Base-by-base conservation (phyloP, 64 coral and sea anemone species). In the Stylophora pistillata region DNA sequence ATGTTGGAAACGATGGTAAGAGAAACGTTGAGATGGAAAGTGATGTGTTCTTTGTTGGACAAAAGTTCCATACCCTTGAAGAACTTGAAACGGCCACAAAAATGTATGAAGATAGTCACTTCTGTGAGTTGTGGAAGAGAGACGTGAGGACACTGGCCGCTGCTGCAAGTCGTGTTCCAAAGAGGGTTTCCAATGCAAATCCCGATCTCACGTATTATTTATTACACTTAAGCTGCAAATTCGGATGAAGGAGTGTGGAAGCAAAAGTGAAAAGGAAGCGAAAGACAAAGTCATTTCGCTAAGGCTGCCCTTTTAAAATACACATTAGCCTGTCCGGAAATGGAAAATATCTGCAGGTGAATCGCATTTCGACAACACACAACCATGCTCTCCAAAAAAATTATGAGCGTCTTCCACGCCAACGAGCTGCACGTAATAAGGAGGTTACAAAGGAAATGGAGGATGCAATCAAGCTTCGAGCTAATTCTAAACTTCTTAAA, bases 261-360 rank as follows among this genome's bases (percentile, higher is more conserved):
- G 20, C 58, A 47, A 70, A 56, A 73, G 55, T 72, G 29, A 30
- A 77, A 10, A 72, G 77, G 20, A 55, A 72, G 53, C 16, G 82
- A 56, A 85, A 92, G n/a, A 92, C 91, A 33, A 87, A 82, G 11
- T 78, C 91, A 30, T 93, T 93, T 63, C 26, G 63, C 29, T 74
- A 91, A 91, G 76, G 76, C 13, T 87, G 91, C n/a, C 85, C 84
- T 2, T 82, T 92, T 57, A 76, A 92, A 70, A 18, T 92, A 15
- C 78, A 87, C 64, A 17, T 92, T 6, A 27, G 23, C 9, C 55
- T 92, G 14, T 80, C 74, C 1, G 18, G 12, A 41, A 76, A 92
- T 81, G 63, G 91, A 9, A 26, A 87, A 81, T 12, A 21, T 53
- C 76, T 92, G 20, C 10, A 92, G 53, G 91, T 87, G 1, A 66